phyloP scores from a whole-genome alignment of 2,888 invertebrate species.

The Aphelenchoides bicaudatus region DNA sequence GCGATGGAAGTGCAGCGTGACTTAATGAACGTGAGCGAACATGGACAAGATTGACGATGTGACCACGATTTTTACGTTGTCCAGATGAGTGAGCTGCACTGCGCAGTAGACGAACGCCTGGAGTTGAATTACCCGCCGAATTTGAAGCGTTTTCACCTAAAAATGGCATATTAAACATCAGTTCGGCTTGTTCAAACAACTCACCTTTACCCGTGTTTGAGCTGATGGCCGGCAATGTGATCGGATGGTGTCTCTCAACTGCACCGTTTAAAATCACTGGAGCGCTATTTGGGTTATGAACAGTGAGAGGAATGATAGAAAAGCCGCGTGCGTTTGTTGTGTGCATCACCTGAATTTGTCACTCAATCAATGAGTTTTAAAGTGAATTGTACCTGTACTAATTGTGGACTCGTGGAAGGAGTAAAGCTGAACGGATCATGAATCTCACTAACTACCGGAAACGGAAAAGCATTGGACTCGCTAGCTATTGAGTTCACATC shows the following conservation, averaged over 20 bases:
- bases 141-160: conserved; percentile 12
- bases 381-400: conserved; percentile 37
- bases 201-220: conserved; percentile 12
- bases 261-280: conserved; percentile 22
- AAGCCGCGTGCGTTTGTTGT: conserved; percentile 40
- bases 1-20: conserved; percentile 19
- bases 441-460: conserved; percentile 40
- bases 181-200: not conserved
- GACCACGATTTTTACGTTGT: conserved; percentile 26
- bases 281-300: conserved; percentile 34
- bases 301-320: conserved; percentile 49
- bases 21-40: conserved; percentile 40
- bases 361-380: too few relatives aligned
- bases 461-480: conserved; percentile 41
- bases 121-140: conserved; percentile 9
- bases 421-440: conserved; percentile 50
- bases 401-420: conserved; percentile 43
- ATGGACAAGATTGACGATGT: conserved; percentile 38
- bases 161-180: not conserved
- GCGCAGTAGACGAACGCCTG: conserved; percentile 15
- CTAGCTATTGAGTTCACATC: conserved; percentile 38
- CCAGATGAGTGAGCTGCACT: conserved; percentile 7
- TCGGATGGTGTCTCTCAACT: conserved; percentile 25
- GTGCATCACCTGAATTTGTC: conserved; percentile 51
- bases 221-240: not conserved